phyloP scores from a whole-genome alignment of 2,888 invertebrate species.

The Timema cristinae region DNA sequence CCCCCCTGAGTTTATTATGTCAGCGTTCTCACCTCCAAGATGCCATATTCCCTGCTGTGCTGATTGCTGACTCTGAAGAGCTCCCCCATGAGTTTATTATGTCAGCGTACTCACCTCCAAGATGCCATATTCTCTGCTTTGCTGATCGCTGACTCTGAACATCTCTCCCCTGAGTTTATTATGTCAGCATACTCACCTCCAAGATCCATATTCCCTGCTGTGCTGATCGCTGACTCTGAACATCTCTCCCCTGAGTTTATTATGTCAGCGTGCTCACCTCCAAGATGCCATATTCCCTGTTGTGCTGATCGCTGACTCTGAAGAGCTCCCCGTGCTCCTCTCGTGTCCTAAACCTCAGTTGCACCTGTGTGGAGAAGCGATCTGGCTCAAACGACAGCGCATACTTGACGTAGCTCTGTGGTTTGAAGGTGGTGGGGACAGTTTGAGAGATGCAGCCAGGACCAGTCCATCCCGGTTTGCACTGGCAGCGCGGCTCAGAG shows the following conservation, averaged over 20 bases:
- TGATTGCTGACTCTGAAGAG: constrained; percentile 91
- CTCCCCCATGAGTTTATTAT: constrained; percentile 59
- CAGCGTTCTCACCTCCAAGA: constrained; percentile 78
- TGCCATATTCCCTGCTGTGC: constrained; percentile 90
- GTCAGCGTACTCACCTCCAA: constrained; percentile 53
- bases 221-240: too few species aligned
- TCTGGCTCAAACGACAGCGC: constrained; percentile 92
- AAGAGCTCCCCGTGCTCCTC: constrained; percentile 92
- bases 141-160: constrained; percentile 90
- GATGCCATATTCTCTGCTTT: constrained; percentile 90
- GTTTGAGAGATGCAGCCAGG: constrained; percentile 81
- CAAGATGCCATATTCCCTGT: constrained; percentile 88
- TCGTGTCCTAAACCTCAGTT: constrained; percentile 88
- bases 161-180: constrained; percentile 63
- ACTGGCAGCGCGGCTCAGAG: constrained; percentile 85
- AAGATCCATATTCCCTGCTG: too few species aligned
- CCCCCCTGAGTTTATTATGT: too few species aligned
- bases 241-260: too few species aligned
- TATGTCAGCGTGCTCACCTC: too few species aligned
- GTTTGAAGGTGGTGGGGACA: constrained; percentile 86
- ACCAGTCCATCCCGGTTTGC: constrained; percentile 93
- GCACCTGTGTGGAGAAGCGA: constrained; percentile 86
- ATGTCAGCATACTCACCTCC: too few species aligned
- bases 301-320: constrained; percentile 89
- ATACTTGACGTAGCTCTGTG: constrained; percentile 95